Percentiles rank a stretch among this genome's conserved stretches.
Evolutionary conservation across 1,140 invertebrate genomes (phyloP).

Genomic region (Drosophila nannoptera): DNA sequence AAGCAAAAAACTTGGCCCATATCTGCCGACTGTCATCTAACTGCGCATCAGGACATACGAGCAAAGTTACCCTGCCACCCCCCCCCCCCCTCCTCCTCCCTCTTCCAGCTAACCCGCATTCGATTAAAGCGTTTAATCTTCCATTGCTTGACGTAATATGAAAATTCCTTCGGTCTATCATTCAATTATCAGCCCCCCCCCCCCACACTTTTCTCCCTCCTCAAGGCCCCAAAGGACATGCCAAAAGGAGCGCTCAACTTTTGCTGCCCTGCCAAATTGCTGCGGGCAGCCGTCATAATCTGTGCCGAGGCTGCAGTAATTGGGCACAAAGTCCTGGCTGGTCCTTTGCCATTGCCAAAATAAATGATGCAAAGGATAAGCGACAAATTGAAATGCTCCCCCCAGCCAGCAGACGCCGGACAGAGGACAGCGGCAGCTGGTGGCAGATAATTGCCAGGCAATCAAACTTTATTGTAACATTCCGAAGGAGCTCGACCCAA

Average conservation of each 20-base stretch:
- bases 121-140: conserved; percentile 19
- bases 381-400: conserved; percentile 59
- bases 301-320: conserved; percentile 52
- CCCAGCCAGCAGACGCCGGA: conserved; percentile 19
- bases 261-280: conserved; percentile 47
- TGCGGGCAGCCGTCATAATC: conserved; percentile 58
- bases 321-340: conserved; percentile 59
- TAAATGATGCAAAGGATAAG: conserved; percentile 68
- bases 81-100: no score
- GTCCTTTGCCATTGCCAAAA: conserved; percentile 13
- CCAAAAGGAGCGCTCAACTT: conserved; percentile 11
- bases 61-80: no score
- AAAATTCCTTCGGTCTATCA: conserved; percentile 22
- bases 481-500: conserved; percentile 33
- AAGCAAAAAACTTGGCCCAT: no score
- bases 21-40: no score
- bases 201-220: background rate
- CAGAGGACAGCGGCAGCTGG: background rate
- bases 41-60: no score
- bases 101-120: no score
- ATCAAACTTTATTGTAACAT: conserved; percentile 75
- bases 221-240: background rate
- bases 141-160: conserved; percentile 1
- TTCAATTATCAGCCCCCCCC: conserved; percentile 34
- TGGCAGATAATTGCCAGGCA: conserved; percentile 67